phyloP scores from a whole-genome alignment of 2,113 vertebrate species.

The Xiphias gladius region DNA sequence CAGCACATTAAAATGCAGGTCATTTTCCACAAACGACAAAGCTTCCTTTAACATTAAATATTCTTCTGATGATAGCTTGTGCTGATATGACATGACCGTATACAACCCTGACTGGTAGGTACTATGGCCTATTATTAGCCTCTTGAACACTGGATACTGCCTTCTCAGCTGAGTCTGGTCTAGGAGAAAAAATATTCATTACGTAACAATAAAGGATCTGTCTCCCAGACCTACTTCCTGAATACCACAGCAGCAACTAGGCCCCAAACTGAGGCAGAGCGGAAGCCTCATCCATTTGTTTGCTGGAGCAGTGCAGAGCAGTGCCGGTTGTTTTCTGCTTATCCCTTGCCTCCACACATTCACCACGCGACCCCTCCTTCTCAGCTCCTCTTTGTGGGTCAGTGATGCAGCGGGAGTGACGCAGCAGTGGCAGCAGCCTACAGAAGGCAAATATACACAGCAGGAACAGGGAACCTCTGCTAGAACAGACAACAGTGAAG shows the following conservation, averaged over 20 bases:
- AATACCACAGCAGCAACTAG: slow-evolving; percentile 71
- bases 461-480: slow-evolving; percentile 66
- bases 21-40: not conserved
- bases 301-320: slow-evolving; percentile 49
- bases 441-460: slow-evolving; percentile 68
- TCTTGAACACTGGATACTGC: slow-evolving; percentile 66
- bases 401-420: slow-evolving; percentile 80
- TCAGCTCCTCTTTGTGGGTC: slow-evolving; percentile 74
- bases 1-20: not conserved
- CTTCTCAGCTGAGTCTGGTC: slow-evolving; percentile 74
- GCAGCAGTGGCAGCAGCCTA: slow-evolving; percentile 76
- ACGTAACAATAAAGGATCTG: slow-evolving; percentile 82
- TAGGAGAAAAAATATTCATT: slow-evolving; percentile 76
- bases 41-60: not conserved
- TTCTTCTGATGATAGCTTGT: slow-evolving; percentile 12
- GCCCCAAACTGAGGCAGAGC: slow-evolving; percentile 59
- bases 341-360: slow-evolving; percentile 68
- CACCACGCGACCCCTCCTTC: slow-evolving; percentile 70
- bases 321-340: slow-evolving; percentile 66
- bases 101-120: slow-evolving; percentile 53
- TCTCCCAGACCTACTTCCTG: slow-evolving; percentile 79
- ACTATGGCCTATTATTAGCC: slow-evolving; percentile 78
- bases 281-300: slow-evolving; percentile 67
- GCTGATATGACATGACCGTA: slow-evolving; percentile 44
- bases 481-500: slow-evolving; percentile 55